These are phyloP conservation scores for Formica exsecta DNA, from an alignment of 1,140 invertebrate genomes.

Conservation along the genomic window DNA sequence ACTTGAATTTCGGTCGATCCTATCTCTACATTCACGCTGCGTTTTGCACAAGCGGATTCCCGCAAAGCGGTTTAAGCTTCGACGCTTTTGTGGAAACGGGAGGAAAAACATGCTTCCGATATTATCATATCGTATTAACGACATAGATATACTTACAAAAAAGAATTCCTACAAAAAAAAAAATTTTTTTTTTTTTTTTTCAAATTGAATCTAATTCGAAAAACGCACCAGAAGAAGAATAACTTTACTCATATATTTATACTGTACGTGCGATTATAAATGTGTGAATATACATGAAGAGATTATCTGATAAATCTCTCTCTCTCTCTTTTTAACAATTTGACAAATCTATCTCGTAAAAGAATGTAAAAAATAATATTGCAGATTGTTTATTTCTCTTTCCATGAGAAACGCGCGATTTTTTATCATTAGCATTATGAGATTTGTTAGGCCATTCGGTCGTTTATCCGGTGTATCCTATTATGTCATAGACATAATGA, in stretches of 20 bases:
- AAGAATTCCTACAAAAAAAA: not conserved
- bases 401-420: slow-evolving; percentile 21
- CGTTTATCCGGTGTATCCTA: slow-evolving; percentile 38
- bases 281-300: no score
- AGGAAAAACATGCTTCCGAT: not conserved
- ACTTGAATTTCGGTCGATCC: slow-evolving; percentile 4
- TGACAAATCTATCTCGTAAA: slow-evolving; percentile 40
- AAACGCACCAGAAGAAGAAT: not conserved
- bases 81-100: not conserved
- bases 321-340: no score
- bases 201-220: not conserved
- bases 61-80: slow-evolving; percentile 37
- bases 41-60: slow-evolving; percentile 8
- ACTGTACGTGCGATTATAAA: no score
- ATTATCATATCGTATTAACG: not conserved
- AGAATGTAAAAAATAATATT: not conserved
- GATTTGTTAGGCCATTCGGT: slow-evolving; percentile 3
- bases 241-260: not conserved
- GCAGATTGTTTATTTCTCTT: slow-evolving; percentile 37
- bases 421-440: slow-evolving; percentile 40
- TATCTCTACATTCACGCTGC: not conserved
- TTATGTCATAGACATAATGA: no score
- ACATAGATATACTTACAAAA: not conserved
- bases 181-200: not conserved
- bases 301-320: no score